Evolutionary conservation across 2,797 vertebrate species (phyloP), one percentile per base, ranked within the genome.

Genomic region (Danio jaintianensis): DNA sequence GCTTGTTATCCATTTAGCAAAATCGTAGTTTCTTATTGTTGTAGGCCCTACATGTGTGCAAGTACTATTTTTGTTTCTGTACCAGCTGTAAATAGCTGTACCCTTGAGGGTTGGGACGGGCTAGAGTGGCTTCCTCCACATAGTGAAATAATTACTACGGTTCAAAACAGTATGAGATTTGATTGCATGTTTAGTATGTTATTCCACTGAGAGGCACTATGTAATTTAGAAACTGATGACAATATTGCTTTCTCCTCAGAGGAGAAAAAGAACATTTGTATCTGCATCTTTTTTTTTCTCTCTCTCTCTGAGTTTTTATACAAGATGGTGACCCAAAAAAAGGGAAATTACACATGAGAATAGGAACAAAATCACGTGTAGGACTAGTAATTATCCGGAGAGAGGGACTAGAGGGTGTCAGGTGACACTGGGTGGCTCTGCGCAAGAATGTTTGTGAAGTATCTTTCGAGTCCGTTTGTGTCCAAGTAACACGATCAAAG

Each of bases 161-260:
- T 82, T 84, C 74, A 79, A 61, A 77, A 15, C 13, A 62, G 74
- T 80, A 64, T 70, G 61, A 64, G 79, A 81, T 84, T 83, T 86
- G 82, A 85, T 83, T 85, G 83, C 84, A 82, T 85, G 82, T 86
- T 85, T 86, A 79, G 76, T 68, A 22, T 73, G 55, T 48, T 75
- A 78, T 79, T 84, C 84, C 85, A 64, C 74, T 52, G 80, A 82
- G 83, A 84, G 78, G n/a, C 12, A 47, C 77, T 71, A 67, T 86
- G 79, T 87, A 82, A 88, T 87, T 87, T 87, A 40, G 78, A 85
- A 85, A 82, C 83, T 70, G 80, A 80, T 72, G 82, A 80, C 72
- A 79, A 79, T 70, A 68, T 84, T 78, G 79, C 72, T 78, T 85
- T 82, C 59, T 77, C 69, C 82, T 83, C 47, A 7, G 66, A 84